Base-by-base conservation (phyloP, 2,888 invertebrate genomes). In the Aromia moschata region DNA sequence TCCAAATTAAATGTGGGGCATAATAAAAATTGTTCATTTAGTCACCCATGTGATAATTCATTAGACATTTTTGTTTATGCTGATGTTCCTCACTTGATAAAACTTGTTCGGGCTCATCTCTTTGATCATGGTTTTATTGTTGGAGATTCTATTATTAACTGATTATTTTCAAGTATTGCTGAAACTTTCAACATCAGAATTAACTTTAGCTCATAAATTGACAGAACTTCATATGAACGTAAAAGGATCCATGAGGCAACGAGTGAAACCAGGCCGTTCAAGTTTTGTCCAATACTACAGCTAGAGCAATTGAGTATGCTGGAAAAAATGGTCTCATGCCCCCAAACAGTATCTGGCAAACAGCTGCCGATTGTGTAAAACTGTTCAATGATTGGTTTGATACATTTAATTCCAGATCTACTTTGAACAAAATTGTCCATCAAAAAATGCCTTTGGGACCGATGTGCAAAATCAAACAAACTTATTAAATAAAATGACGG, bases 21-120 rank as follows among this genome's bases (percentile, higher is more conserved):
- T 38, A 17, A 54, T 15, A 58, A 40, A 41, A 47, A 52, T 15
- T 51, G 60, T 43, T 56, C 51, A 16, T 57, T 53, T 46, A 1
- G 11, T 36, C 60, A 58, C 37, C 58, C 56, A 7, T 30, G 31
- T 40, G 37, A 63, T 45, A 30, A 45, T 33, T 18, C 14, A n/a
- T 44, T 58, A 14, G 56, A 55, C 44, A 33, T 64, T 11, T 60
- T 57, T 54, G 62, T 67, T 9, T 60, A 59, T 43, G 62, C 62
- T 7, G 67, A 67, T 54, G 54, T 58, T 25, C 67, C 67, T 9
- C 62, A 60, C 47, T 33, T 64, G 40, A 20, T 66, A 11, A 66
- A 66, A 31, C 58, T 66, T 9, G 2, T 43, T 12, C 25, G 64
- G 37, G 59, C 63, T 33, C 62, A 64, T 58, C 11, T 63, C 16